phyloP scores from a whole-genome alignment of 2,797 vertebrate species.

The Phataginus tricuspis region DNA sequence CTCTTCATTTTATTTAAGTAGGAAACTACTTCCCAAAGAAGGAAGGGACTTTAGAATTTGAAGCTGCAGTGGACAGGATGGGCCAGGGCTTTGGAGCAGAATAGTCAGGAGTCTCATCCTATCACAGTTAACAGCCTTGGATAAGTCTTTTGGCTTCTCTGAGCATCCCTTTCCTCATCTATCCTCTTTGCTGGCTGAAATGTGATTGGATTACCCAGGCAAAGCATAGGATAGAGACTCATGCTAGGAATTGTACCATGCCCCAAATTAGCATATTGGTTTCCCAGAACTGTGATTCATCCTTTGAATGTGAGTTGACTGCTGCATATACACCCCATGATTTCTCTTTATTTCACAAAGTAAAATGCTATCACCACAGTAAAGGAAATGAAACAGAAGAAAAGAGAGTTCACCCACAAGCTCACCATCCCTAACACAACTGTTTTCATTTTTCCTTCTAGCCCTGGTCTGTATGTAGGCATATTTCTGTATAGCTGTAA shows the following conservation, averaged over 20 bases:
- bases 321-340: neutral
- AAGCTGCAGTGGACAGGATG: neutral
- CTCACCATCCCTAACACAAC: constrained; percentile 47
- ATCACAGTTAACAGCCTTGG: neutral
- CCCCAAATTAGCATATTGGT: neutral
- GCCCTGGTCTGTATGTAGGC: neutral
- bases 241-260: neutral
- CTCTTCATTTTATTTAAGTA: neutral
- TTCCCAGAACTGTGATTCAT: neutral
- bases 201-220: neutral
- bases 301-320: constrained; percentile 48
- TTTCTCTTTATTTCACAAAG: constrained; percentile 46
- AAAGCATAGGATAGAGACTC: neutral
- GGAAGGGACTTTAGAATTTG: neutral
- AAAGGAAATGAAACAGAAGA: constrained; percentile 55
- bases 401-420: neutral
- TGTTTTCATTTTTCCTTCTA: constrained; percentile 70
- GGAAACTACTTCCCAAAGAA: neutral
- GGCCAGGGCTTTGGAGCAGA: neutral
- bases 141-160: neutral
- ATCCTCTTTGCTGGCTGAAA: neutral
- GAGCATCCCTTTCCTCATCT: neutral
- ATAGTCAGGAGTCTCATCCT: neutral
- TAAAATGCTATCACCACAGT: constrained; percentile 54
- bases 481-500: constrained; percentile 52